Percentiles rank a stretch among this genome's conserved stretches.
Conservation (phyloP, 2,888 invertebrate genomes). For the Eupeodes latifasciatus region DNA sequence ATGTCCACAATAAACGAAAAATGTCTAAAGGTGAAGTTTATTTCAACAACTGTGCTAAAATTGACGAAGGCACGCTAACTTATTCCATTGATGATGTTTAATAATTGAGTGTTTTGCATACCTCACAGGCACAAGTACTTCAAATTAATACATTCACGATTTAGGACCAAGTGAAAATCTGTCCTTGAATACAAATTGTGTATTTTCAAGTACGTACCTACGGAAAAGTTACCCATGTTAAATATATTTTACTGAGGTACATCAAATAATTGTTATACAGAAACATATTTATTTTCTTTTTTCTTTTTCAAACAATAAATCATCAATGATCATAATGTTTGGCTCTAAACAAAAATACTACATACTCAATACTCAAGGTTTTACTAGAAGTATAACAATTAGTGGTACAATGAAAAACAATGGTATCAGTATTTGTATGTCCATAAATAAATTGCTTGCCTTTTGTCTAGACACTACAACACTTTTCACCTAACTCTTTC, state of each 20-base stretch:
- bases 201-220: too few species aligned
- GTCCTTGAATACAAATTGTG: too few species aligned
- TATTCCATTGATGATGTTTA: not conserved
- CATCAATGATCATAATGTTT: too few species aligned
- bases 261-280: too few species aligned
- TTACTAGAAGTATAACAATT: not conserved
- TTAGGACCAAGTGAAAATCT: not conserved
- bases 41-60: not conserved
- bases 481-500: not conserved
- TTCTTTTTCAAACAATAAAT: too few species aligned
- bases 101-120: not conserved
- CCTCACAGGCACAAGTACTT: not conserved
- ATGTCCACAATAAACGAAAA: not conserved
- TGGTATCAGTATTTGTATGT: too few species aligned
- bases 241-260: too few species aligned
- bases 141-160: not conserved
- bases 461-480: conserved; percentile 3
- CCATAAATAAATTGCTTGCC: not conserved
- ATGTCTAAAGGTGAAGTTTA: not conserved
- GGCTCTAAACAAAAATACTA: too few species aligned
- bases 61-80: conserved; percentile 4
- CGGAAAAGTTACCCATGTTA: too few species aligned
- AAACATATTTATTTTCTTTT: too few species aligned
- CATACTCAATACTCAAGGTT: not conserved
- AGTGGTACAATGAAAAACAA: not conserved